Conservation (phyloP, 2,113 vertebrate species). For the Myiozetetes cayanensis region DNA sequence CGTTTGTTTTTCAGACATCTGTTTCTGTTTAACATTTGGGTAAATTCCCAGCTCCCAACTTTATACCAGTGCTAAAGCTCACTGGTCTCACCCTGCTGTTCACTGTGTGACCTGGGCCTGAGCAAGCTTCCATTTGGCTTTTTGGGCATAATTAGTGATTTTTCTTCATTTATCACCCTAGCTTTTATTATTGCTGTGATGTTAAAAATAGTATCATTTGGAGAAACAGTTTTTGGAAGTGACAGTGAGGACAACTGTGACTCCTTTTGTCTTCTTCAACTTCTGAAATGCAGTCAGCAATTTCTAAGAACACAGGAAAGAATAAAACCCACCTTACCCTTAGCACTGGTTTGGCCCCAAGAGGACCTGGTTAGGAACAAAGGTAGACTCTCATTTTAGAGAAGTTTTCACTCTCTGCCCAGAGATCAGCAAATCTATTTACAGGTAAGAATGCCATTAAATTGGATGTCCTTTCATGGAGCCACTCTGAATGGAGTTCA, state of each 20-base stretch:
- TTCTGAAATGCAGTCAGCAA: background rate
- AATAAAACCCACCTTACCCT: background rate
- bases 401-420: background rate
- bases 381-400: background rate
- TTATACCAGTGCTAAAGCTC: background rate
- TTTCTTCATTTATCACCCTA: background rate
- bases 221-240: background rate
- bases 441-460: background rate
- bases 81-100: rapidly evolving
- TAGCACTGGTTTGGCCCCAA: background rate
- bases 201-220: background rate
- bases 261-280: background rate
- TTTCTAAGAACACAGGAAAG: background rate
- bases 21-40: background rate
- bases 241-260: background rate
- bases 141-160: background rate
- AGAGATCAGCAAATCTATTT: background rate
- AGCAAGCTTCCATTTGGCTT: background rate
- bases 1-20: background rate
- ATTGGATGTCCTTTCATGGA: background rate
- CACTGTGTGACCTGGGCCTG: background rate
- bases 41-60: background rate
- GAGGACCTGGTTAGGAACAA: background rate
- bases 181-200: background rate
- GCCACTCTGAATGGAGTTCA: too few species aligned